Conservation (phyloP, 1,140 invertebrate species). For the Gryon sp. region DNA sequence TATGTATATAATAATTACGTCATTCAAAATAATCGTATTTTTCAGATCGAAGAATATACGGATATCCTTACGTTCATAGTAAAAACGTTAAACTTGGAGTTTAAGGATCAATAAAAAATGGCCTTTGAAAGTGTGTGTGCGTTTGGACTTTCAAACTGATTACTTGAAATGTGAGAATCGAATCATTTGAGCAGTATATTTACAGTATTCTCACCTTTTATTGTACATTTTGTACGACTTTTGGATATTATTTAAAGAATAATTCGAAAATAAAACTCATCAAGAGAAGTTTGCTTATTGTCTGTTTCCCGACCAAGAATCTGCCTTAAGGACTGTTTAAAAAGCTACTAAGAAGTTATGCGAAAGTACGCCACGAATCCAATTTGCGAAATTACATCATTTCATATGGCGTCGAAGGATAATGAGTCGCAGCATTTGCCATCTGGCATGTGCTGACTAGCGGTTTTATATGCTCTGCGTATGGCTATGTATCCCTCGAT, state of each 20-base stretch:
- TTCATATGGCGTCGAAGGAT: slow-evolving; percentile 7
- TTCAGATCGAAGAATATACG: slow-evolving; percentile 92
- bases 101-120: slow-evolving; percentile 70
- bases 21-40: slow-evolving; percentile 64
- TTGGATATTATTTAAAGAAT: not conserved
- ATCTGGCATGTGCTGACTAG: slow-evolving; percentile 33
- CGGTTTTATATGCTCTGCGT: slow-evolving; percentile 10
- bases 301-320: too few relatives aligned
- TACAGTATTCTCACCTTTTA: too few relatives aligned
- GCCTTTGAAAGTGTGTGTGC: slow-evolving; percentile 4
- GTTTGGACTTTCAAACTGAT: too few relatives aligned
- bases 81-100: slow-evolving; percentile 86
- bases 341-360: not conserved
- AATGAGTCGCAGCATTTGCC: slow-evolving; percentile 27
- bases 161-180: too few relatives aligned
- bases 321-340: too few relatives aligned
- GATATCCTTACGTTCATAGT: slow-evolving; percentile 93
- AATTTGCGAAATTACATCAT: slow-evolving; percentile 19
- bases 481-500: slow-evolving; percentile 9
- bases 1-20: not conserved
- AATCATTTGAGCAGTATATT: too few relatives aligned
- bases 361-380: not conserved
- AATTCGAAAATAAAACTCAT: not conserved
- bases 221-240: slow-evolving; percentile 11
- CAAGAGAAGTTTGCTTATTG: too few relatives aligned